phyloP scores from a whole-genome alignment of 2,113 vertebrate genomes.

The Opisthocomus hoazin region DNA sequence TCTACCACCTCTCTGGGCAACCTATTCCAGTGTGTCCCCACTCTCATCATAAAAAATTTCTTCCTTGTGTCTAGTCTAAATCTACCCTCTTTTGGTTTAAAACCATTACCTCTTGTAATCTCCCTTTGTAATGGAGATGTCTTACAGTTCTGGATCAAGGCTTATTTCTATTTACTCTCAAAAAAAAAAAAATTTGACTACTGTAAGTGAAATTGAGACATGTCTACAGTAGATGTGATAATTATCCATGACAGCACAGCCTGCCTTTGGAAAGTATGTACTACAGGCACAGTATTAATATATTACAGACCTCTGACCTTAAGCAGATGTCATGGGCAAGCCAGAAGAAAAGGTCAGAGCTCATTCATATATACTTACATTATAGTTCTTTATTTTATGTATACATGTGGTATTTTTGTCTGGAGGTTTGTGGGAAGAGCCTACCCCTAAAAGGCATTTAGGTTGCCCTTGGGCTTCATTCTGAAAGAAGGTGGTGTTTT shows the following conservation, averaged over 20 bases:
- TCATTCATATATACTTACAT: neutral
- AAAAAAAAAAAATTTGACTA: neutral
- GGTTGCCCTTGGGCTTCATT: neutral
- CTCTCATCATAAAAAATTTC: no score
- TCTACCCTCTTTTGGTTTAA: no score
- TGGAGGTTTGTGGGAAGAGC: neutral
- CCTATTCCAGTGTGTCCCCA: no score
- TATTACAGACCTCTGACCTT: slow-evolving; percentile 33
- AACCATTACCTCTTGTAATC: no score
- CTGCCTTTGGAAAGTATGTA: neutral
- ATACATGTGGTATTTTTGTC: neutral
- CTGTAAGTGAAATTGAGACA: neutral
- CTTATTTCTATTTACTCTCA: neutral
- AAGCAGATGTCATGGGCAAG: slow-evolving; percentile 31
- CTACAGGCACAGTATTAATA: neutral
- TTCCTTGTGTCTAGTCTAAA: no score
- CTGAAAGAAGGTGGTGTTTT: neutral
- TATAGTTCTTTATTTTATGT: neutral
- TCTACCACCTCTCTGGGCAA: no score
- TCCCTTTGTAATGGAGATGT: neutral
- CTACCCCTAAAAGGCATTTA: neutral
- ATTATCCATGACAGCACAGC: slow-evolving; percentile 11
- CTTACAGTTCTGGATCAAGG: neutral
- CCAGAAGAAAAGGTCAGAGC: slow-evolving; percentile 21
- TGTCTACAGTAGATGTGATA: neutral